phyloP scores from a whole-genome alignment of 1,140 invertebrate genomes.

The Bombus sibiricus region DNA sequence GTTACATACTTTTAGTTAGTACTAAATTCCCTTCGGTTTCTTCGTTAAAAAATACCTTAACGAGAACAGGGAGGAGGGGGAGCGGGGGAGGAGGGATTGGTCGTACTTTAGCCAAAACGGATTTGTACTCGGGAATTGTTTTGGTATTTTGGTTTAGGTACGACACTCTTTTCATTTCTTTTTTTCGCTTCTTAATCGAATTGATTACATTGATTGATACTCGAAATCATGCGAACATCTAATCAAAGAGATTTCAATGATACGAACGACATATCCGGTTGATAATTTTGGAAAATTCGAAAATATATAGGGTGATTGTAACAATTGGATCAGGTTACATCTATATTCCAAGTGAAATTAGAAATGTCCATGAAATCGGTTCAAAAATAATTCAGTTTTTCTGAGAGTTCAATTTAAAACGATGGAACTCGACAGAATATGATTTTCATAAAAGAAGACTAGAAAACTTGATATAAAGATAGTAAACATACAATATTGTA shows the following conservation, averaged over 20 bases:
- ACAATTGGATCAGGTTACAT: background rate
- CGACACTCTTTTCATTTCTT: background rate
- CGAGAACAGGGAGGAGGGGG: background rate
- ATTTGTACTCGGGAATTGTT: slow-evolving; percentile 52
- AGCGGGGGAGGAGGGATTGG: background rate
- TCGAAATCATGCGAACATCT: background rate
- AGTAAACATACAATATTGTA: background rate
- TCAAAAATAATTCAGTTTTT: background rate
- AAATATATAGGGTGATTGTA: background rate
- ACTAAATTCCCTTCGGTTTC: slow-evolving; percentile 18
- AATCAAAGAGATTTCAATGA: background rate
- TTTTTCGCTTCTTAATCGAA: background rate
- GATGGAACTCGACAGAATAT: too few relatives aligned
- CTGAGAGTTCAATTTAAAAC: too few relatives aligned
- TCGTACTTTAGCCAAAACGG: slow-evolving; percentile 24
- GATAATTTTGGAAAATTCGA: background rate
- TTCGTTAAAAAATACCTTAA: slow-evolving; percentile 17
- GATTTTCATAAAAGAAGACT: too few relatives aligned
- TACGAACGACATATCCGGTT: background rate
- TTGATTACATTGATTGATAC: slow-evolving; percentile 10
- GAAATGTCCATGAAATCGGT: background rate
- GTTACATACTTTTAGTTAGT: slow-evolving; percentile 44
- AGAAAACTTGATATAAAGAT: background rate
- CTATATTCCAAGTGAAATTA: background rate
- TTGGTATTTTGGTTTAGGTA: slow-evolving; percentile 42